phyloP scores from a whole-genome alignment of 92 coral and sea anemone species.

The Phenganax subtilis region DNA sequence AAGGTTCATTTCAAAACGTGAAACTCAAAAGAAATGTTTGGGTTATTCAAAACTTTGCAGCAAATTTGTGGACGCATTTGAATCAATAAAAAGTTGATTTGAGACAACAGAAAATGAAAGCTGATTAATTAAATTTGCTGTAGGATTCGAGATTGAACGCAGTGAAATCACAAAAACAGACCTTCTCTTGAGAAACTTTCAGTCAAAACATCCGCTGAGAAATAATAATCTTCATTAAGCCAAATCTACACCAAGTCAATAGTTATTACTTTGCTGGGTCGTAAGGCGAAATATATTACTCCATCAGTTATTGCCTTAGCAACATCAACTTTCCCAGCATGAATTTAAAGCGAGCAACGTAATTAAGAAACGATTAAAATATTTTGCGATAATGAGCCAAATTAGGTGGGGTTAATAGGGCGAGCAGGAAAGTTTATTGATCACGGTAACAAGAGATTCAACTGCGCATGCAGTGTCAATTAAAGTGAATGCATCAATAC shows the following conservation, averaged over 20 bases:
- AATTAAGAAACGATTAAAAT: background rate
- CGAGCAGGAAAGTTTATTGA: background rate
- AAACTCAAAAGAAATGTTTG: background rate
- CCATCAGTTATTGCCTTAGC: no score
- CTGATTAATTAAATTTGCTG: slow-evolving; percentile 5
- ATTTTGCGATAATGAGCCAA: background rate
- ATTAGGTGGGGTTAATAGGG: slow-evolving; percentile 3
- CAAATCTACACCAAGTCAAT: no score
- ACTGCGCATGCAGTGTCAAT: no score
- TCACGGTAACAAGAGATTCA: background rate
- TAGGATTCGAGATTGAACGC: background rate
- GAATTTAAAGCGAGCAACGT: background rate
- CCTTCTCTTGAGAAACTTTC: background rate
- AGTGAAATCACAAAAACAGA: background rate
- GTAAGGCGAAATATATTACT: no score
- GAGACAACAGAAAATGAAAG: slow-evolving; percentile 1
- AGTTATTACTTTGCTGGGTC: no score
- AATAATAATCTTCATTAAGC: no score
- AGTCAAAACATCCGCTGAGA: no score
- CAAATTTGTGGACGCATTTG: slow-evolving; percentile 26
- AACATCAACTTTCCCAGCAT: no score
- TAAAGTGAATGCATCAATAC: background rate
- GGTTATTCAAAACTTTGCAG: background rate
- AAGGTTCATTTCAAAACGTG: background rate
- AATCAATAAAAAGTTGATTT: slow-evolving; percentile 14